A percentile compares a stretch with the other conserved stretches of the same genome.
Conservation (phyloP, 2,888 invertebrate genomes). For the Tineola bisselliella region DNA sequence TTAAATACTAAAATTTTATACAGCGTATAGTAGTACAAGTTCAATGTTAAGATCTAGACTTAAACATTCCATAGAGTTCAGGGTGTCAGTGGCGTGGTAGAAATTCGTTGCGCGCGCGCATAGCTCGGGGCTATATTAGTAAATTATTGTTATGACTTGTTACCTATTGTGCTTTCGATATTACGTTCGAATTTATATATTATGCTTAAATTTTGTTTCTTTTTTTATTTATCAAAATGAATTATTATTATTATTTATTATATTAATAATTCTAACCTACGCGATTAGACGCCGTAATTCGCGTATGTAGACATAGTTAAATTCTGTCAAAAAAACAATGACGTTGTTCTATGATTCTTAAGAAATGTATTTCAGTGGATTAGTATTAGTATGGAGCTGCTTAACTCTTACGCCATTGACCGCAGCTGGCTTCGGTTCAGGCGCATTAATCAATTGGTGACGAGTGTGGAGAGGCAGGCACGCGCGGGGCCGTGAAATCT, state of each 20-base stretch:
- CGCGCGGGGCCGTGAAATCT: neutral
- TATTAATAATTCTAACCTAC: too few species aligned
- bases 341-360: too few species aligned
- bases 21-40: neutral
- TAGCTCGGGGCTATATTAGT: neutral
- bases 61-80: conserved; percentile 11
- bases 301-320: too few species aligned
- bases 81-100: conserved; percentile 10
- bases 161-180: neutral
- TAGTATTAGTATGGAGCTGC: too few species aligned
- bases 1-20: neutral
- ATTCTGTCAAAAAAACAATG: too few species aligned
- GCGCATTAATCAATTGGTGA: neutral
- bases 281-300: too few species aligned
- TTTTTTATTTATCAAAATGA: too few species aligned
- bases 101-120: conserved; percentile 10
- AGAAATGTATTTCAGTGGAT: too few species aligned
- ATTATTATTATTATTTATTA: too few species aligned
- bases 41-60: conserved; percentile 4
- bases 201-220: too few species aligned
- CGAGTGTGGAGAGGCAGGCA: neutral
- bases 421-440: neutral
- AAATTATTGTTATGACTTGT: neutral
- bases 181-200: too few species aligned
- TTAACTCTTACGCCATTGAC: neutral